A percentile compares a stretch with the other conserved stretches of the same genome.
Evolutionary conservation across 2,797 vertebrate genomes (phyloP).

Genomic region (Karalla daura): DNA sequence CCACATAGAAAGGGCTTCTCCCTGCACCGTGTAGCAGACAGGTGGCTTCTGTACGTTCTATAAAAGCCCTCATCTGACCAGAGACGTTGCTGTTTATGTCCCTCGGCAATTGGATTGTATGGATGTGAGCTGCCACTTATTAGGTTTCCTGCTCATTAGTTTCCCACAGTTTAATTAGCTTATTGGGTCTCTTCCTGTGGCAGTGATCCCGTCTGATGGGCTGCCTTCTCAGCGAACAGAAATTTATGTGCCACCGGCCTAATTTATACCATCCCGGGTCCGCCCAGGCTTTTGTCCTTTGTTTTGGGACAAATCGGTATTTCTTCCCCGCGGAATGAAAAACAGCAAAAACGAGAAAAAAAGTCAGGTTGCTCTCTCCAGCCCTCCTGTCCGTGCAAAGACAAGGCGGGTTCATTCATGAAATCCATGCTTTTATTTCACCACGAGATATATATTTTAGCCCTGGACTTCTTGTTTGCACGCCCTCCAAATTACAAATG

Average conservation of each 20-base stretch:
- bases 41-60: slow-evolving; percentile 22
- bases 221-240: slow-evolving; percentile 38
- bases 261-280: slow-evolving; percentile 22
- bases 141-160: slow-evolving; percentile 59
- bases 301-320: slow-evolving; percentile 31
- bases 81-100: slow-evolving; percentile 38
- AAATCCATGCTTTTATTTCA: slow-evolving; percentile 60
- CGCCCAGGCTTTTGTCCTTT: slow-evolving; percentile 26
- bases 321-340: too few relatives aligned
- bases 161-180: slow-evolving; percentile 50
- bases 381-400: slow-evolving; percentile 23
- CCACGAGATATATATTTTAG: slow-evolving; percentile 39
- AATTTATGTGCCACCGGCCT: slow-evolving; percentile 27
- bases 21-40: not conserved
- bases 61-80: slow-evolving; percentile 20
- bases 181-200: slow-evolving; percentile 59
- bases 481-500: slow-evolving; percentile 72
- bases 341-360: slow-evolving; percentile 29
- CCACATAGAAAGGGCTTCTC: slow-evolving; percentile 49
- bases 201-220: slow-evolving; percentile 26
- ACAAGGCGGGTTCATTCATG: slow-evolving; percentile 37
- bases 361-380: slow-evolving; percentile 3
- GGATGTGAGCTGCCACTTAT: slow-evolving; percentile 37
- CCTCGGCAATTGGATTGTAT: slow-evolving; percentile 38
- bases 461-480: slow-evolving; percentile 64